Base-by-base conservation (phyloP, 1,140 invertebrate species). In the Dysdera silvatica region DNA sequence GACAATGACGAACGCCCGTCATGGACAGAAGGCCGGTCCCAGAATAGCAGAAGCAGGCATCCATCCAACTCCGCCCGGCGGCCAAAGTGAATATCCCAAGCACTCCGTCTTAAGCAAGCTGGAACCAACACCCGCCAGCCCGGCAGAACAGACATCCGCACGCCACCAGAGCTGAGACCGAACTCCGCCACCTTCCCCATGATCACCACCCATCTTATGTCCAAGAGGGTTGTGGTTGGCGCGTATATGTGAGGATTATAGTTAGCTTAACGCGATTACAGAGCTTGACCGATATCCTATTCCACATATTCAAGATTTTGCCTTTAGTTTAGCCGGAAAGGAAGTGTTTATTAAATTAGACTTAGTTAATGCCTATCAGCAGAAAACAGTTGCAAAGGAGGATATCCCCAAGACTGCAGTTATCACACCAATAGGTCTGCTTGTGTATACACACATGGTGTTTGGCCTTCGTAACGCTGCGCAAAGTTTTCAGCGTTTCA, bases 381-480 rank as follows among this genome's bases (percentile, higher is more conserved):
- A 67, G 7, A 68, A 68, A 12, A 56, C 32, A 0, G 37, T 68
- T 2, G 26, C 23, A 12, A 18, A 53, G 6, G 53, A 4, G 12
- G 61, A 68, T 31, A 40, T 65, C n/a, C 31, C 26, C 7, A 68
- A 68, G 24, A 67, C 65, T 24, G 66, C 67, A 14, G 31, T 68
- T 8, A 45, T 43, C 1, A 67, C 59, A 8, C 59, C 65, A 47
- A 47, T 33, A 16, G 65, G 67, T 0, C 45, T 67, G 4, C 68
- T 45, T 45, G 65, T 67, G 68, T 67, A 37, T 29, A 43, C 29
- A 18, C 14, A 14, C 6, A 66, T 68, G 51, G 45, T 33, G 16
- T 69, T 69, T 41, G 61, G 61, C 4, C 41, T 69, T 14, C 18
- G 54, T 23, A 67, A 66, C 23, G 45, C 67, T n/a, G 7, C 54